Conservation (phyloP, 2,113 vertebrate genomes). For the Scytalopus superciliaris region DNA sequence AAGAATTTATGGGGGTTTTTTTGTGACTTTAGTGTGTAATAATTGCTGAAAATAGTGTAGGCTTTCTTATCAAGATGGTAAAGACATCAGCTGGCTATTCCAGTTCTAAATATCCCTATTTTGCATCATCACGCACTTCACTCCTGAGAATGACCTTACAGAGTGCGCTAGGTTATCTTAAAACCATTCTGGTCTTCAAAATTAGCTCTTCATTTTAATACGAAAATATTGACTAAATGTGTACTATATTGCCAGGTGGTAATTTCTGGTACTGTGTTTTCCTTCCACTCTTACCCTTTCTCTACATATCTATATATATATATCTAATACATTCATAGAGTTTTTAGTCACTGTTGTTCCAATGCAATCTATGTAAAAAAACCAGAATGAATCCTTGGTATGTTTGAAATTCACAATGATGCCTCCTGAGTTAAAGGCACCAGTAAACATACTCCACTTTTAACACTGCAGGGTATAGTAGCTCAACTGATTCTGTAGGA, state of each 20-base stretch:
- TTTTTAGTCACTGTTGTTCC: background rate
- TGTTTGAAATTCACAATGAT: background rate
- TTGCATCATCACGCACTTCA: background rate
- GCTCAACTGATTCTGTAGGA: background rate
- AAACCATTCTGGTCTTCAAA: slow-evolving; percentile 12
- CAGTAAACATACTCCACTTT: background rate
- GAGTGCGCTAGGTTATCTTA: background rate
- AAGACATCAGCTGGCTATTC: background rate
- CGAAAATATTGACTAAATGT: background rate
- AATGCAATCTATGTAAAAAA: background rate
- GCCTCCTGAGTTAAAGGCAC: background rate
- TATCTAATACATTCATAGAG: background rate
- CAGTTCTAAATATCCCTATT: background rate
- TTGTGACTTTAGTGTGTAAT: background rate
- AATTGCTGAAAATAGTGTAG: background rate
- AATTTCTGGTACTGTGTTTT: background rate
- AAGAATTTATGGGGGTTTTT: background rate
- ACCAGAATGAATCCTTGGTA: background rate
- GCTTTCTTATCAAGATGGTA: background rate
- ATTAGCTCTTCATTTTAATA: background rate
- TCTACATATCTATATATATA: background rate
- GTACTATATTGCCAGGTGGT: background rate
- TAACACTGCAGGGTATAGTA: background rate
- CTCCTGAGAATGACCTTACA: background rate
- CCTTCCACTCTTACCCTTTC: background rate